phyloP scores from a whole-genome alignment of 2,113 vertebrate species.

The Enhydra lutris region DNA sequence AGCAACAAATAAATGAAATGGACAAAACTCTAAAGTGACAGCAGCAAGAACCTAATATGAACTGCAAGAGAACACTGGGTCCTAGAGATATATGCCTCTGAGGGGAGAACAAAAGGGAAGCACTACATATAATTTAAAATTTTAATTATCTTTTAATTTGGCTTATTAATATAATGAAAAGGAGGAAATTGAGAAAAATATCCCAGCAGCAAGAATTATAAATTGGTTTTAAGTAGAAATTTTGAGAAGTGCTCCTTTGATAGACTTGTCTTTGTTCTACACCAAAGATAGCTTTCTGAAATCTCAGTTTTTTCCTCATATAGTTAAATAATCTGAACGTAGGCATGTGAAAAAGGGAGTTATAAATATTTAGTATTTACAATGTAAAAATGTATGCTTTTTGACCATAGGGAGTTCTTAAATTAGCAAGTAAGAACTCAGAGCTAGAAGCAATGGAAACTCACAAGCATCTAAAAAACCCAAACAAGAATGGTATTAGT shows the following conservation, averaged over 20 bases:
- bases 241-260: not conserved
- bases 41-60: not conserved
- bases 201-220: not conserved
- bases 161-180: constrained; percentile 3
- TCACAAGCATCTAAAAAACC: not conserved
- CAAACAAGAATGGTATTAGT: not conserved
- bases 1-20: not conserved
- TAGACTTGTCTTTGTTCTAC: not conserved
- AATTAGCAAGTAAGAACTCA: constrained; percentile 29
- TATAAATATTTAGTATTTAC: not conserved
- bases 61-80: not conserved
- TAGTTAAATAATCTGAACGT: not conserved
- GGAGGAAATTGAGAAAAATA: constrained; percentile 1
- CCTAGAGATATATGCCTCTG: not conserved
- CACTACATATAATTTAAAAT: not conserved
- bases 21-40: not conserved
- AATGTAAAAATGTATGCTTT: not conserved
- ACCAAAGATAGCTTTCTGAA: not conserved
- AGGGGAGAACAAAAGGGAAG: not conserved
- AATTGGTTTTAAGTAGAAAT: not conserved
- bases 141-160: not conserved
- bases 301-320: not conserved
- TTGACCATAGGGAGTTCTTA: not conserved
- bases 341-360: not conserved
- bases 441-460: not conserved